Percentiles rank a stretch among this genome's conserved stretches.
Conservation (phyloP, 2,888 invertebrate species). For the Melipona bicolor region DNA sequence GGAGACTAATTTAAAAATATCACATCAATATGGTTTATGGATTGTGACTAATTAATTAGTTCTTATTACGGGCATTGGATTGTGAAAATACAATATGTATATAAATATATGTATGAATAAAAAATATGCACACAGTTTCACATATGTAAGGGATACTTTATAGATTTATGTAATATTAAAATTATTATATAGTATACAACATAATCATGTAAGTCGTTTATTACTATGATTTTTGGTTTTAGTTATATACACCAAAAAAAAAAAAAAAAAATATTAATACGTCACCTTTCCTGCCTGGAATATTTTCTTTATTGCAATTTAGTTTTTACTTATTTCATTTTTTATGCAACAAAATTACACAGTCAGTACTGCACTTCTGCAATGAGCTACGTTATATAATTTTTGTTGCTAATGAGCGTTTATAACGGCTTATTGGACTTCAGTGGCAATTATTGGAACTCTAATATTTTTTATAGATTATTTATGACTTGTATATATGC, state of each 20-base stretch:
- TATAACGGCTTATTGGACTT: constrained; percentile 56
- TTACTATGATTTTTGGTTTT: constrained; percentile 13
- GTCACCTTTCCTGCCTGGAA: constrained; percentile 25
- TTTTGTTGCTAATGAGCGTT: constrained; percentile 46
- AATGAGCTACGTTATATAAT: constrained; percentile 51
- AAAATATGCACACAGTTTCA: constrained; percentile 9
- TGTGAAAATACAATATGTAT: constrained; percentile 39
- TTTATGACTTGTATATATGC: constrained; percentile 33
- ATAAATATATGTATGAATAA: constrained; percentile 45
- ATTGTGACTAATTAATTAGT: constrained; percentile 69
- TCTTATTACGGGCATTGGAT: constrained; percentile 34
- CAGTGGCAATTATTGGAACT: constrained; percentile 57
- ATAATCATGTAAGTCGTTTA: constrained; percentile 20
- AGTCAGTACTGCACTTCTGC: constrained; percentile 58
- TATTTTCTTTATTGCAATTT: constrained; percentile 21
- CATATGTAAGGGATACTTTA: constrained; percentile 23
- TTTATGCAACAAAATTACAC: constrained; percentile 47
- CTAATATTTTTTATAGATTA: constrained; percentile 50
- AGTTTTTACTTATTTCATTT: constrained; percentile 31
- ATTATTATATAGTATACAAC: constrained; percentile 10
- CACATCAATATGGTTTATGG: constrained; percentile 64
- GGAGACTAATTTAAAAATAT: constrained; percentile 60
- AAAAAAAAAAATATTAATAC: constrained; percentile 6
- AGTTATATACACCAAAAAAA: constrained; percentile 11
- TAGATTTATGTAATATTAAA: constrained; percentile 8